Evolutionary conservation across 2,113 vertebrate genomes (phyloP).

Genomic region (Dromaius novaehollandiae): DNA sequence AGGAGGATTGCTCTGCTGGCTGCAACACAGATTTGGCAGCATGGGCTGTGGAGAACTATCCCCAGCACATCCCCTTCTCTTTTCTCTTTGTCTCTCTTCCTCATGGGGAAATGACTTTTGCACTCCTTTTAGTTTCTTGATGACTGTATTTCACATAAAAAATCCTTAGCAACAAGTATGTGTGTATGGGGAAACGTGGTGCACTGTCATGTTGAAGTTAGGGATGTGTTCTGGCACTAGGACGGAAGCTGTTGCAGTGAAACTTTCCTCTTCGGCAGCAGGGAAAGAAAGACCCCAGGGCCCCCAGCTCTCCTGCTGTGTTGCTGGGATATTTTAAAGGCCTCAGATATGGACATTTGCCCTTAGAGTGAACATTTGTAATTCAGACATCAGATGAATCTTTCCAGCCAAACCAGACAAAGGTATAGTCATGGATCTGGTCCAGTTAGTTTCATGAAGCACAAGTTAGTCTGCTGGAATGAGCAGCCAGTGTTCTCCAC

Average conservation of each 20-base stretch:
- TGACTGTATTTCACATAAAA: neutral
- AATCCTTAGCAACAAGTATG: neutral
- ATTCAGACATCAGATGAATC: neutral
- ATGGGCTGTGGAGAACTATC: neutral
- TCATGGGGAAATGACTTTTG: neutral
- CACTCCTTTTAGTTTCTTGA: neutral
- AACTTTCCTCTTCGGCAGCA: fast-evolving
- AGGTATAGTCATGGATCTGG: neutral
- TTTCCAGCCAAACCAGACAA: neutral
- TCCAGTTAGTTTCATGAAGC: neutral
- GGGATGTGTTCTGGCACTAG: neutral
- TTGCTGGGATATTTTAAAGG: neutral
- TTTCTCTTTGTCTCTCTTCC: neutral
- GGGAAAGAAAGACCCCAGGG: neutral
- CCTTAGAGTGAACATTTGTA: neutral
- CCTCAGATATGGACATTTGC: neutral
- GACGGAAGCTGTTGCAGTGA: neutral
- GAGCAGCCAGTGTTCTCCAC: neutral
- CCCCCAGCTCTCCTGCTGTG: neutral
- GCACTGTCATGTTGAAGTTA: fast-evolving
- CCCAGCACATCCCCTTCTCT: neutral
- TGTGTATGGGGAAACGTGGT: neutral
- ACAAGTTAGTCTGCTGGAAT: neutral
- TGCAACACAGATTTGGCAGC: neutral
- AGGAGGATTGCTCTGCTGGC: neutral